phyloP scores from a whole-genome alignment of 2,113 vertebrate species.

The Addax nasomaculatus region DNA sequence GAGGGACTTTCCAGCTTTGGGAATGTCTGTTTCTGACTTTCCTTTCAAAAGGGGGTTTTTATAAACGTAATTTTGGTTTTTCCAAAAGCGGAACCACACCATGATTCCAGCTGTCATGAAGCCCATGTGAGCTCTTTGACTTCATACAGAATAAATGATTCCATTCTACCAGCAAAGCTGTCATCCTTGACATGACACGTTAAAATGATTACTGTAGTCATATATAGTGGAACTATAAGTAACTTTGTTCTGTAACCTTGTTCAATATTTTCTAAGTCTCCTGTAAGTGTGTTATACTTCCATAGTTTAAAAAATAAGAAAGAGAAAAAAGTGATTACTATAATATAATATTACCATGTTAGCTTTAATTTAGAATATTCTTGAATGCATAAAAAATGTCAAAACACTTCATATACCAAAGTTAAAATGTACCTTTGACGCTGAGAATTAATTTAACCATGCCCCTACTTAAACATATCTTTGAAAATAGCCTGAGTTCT shows the following conservation, averaged over 20 bases:
- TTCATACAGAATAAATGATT: neutral
- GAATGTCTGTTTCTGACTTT: neutral
- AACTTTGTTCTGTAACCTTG: neutral
- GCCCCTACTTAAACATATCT: neutral
- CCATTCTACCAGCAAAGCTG: neutral
- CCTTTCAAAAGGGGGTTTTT: neutral
- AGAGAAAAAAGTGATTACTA: neutral
- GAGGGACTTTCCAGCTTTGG: constrained; percentile 19
- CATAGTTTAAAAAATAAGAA: neutral
- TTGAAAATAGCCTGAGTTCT: neutral
- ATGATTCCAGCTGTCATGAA: neutral
- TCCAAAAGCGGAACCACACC: neutral
- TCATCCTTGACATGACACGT: neutral
- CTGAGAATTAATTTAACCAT: neutral
- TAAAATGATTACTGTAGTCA: neutral
- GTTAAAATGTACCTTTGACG: neutral
- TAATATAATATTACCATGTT: neutral
- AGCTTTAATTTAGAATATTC: neutral
- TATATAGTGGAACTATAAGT: neutral
- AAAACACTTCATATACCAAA: neutral
- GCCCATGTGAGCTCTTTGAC: neutral
- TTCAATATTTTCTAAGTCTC: neutral
- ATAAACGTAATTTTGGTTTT: neutral
- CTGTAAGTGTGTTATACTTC: neutral
- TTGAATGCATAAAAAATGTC: neutral